Evolutionary conservation across 2,888 invertebrate species (phyloP), one percentile per base, ranked within the genome.

Genomic region (Drosophila emarginata): DNA sequence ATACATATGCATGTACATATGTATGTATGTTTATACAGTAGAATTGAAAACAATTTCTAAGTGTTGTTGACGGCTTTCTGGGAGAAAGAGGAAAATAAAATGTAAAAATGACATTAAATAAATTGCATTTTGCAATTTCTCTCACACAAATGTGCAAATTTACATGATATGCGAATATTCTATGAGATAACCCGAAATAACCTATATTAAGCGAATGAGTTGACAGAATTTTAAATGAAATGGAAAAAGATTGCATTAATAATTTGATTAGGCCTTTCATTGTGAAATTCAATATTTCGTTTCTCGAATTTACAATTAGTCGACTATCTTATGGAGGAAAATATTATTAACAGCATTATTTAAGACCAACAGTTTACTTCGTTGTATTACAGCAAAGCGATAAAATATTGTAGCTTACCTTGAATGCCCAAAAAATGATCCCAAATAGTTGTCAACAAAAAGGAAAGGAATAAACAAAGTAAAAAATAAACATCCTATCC

Each of bases 91-190:
- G 7, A 36, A 54, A 54, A 32, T 6, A 15, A 54, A 54, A 32
- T 4, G 14, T 28, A 15, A 18, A 54, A 36, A 32, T 54, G 32
- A 15, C 15, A 54, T 18, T 18, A 15, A 32, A 32, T 28, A 54
- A 54, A 54, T 32, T 45, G 45, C 45, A 45, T 21, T 45, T 45
- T 12, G 21, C 45, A 21, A 45, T 45, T 45, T 45, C 45, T 45
- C 12, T 12, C 12, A 7, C 45, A 12, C 21, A 21, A 45, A 21
- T 45, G 1, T 11, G 18, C 18, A 45, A 45, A 18, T 18, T 21
- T 45, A 21, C 45, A 45, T 45, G 45, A 45, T 45, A 21, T 18
- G 45, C 14, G 2, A 45, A 18, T 45, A 45, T 18, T 45, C 18
- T 45, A 18, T 12, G 18, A 21, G 11, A 45, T 21, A 45, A 45